Evolutionary conservation across 1,140 invertebrate genomes (phyloP).

Genomic region (Gonatopus flavifemur): DNA sequence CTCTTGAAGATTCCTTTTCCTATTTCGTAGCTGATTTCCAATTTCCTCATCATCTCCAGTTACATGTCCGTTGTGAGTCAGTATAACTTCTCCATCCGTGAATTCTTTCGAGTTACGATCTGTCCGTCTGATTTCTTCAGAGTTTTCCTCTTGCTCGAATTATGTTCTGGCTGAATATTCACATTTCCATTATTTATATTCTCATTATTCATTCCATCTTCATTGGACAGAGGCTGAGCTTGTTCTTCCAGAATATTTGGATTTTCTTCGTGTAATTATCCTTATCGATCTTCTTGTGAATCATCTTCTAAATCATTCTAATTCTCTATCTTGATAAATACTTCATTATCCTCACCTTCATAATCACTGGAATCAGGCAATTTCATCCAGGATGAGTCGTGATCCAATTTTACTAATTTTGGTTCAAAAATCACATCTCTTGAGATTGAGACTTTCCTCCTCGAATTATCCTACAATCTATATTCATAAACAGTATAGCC

Average conservation of each 20-base stretch:
- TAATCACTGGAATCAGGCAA: no score
- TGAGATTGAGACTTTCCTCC: background rate
- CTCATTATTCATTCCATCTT: no score
- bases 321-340: no score
- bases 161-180: background rate
- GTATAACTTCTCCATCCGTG: background rate
- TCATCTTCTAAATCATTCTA: no score
- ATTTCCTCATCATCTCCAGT: background rate
- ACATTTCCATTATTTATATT: background rate
- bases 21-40: constrained; percentile 3
- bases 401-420: no score
- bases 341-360: no score
- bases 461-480: background rate
- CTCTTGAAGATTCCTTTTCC: background rate
- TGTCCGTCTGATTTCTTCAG: no score
- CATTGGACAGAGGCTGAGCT: no score
- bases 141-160: background rate
- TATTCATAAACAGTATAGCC: constrained; percentile 4
- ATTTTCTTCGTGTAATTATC: no score
- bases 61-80: background rate
- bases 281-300: no score
- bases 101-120: background rate
- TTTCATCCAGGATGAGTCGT: no score
- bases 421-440: background rate
- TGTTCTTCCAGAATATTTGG: no score